Base-by-base conservation (phyloP, 1,140 invertebrate species). In the Brachystomella parvula region DNA sequence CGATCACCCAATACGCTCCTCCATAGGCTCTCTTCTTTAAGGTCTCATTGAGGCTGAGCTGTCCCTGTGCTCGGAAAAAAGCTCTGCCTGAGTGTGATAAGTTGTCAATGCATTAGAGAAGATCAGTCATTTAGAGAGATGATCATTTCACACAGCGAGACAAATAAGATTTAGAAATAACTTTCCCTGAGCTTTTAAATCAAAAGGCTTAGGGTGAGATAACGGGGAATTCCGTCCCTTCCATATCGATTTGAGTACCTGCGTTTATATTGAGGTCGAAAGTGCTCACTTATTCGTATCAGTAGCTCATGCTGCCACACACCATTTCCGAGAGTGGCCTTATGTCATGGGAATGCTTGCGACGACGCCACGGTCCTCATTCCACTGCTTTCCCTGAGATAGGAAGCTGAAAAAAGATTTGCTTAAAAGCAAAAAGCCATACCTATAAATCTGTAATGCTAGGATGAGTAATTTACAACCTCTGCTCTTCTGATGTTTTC, bases 391-490 rank as follows among this genome's bases (percentile, higher is more conserved):
- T 44, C n/a, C n/a, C 9, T 9, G 39, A 44, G 39, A 44, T 44
- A 44, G n/a, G 39, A 44, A n/a, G 9, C 9, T 44, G 39, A n/a
- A 44, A n/a, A 26, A 3, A 53, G 49, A 53, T 53, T 53, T 24
- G 49, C 49, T 53, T 44, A 53, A 53, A 53, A 53, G 49, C 15
- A 53, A 53, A 53, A 53, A 53, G 49, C 24, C 49, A 53, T 53
- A 17, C 49, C 24, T 53, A 53, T 53, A 53, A 53, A 53, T 53
- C 49, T 53, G 49, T 53, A 53, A 53, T 53, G 49, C 3, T 24
- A 19, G 12, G n/a, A n/a, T n/a, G 21, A 53, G 21, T 53, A 24
- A 53, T 15, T 15, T 53, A 24, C 9, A 53, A 53, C 49, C 49
- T n/a, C n/a, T n/a, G n/a, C n/a, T n/a, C n/a, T n/a, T n/a, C n/a